A percentile compares a stretch with the other conserved stretches of the same genome.
Evolutionary conservation across 2,113 vertebrate genomes (phyloP).

Genomic region (Calyptommatus sinebrachiatus): DNA sequence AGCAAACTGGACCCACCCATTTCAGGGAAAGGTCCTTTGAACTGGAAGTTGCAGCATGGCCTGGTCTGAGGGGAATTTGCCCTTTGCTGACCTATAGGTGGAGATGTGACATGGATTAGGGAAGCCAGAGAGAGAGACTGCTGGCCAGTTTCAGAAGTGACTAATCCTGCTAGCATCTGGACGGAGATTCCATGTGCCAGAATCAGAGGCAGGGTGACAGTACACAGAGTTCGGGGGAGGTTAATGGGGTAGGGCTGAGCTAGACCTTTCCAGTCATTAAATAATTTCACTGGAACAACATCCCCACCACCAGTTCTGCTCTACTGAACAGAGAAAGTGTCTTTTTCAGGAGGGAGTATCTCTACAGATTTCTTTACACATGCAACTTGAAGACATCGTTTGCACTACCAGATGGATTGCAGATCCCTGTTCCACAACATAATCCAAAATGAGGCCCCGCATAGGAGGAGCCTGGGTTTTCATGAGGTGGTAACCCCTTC

Average conservation of each 20-base stretch:
- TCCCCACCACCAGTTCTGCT: background rate
- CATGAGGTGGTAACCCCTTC: too few relatives aligned
- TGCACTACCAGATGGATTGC: too few relatives aligned
- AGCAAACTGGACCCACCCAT: background rate
- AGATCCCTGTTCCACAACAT: too few relatives aligned
- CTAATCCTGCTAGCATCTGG: slow-evolving; percentile 19
- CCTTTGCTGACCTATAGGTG: slow-evolving; percentile 5
- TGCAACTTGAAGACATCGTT: background rate
- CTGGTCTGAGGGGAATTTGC: background rate
- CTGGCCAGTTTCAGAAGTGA: slow-evolving; percentile 7
- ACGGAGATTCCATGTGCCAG: slow-evolving; percentile 2
- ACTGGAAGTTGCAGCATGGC: slow-evolving; percentile 5
- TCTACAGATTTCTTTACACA: background rate
- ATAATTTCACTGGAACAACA: background rate
- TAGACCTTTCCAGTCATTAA: background rate
- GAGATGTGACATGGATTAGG: background rate
- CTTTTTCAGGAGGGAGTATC: too few relatives aligned
- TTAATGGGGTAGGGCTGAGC: too few relatives aligned
- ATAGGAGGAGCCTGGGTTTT: too few relatives aligned
- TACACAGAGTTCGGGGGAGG: background rate
- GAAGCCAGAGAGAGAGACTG: background rate
- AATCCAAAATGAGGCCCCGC: too few relatives aligned
- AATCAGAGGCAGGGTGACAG: background rate
- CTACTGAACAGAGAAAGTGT: background rate
- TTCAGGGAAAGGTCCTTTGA: slow-evolving; percentile 22